Conservation (phyloP, 2,113 vertebrate species). For the Chelonoidis abingdonii region DNA sequence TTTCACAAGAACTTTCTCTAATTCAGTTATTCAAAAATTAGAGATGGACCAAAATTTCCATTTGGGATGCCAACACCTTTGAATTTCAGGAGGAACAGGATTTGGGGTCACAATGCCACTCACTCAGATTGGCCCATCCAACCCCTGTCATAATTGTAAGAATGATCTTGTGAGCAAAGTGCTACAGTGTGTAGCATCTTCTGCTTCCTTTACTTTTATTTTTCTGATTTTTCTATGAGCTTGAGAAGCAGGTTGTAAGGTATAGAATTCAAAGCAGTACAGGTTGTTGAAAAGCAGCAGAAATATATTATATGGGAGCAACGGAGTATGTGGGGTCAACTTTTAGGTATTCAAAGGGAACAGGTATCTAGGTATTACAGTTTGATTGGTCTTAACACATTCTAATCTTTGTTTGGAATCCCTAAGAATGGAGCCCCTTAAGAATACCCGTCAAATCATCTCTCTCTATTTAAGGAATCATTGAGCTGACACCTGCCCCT, state of each 20-base stretch:
- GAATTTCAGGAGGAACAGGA: neutral
- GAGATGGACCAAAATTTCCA: neutral
- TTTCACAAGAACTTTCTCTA: conserved; percentile 30
- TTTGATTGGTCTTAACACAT: neutral
- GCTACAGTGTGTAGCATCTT: neutral
- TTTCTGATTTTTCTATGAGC: neutral
- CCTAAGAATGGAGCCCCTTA: neutral
- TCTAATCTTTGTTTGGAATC: neutral
- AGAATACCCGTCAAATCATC: neutral
- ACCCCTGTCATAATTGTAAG: neutral
- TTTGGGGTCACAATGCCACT: neutral
- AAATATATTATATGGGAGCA: neutral
- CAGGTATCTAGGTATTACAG: accelerated
- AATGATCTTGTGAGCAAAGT: neutral
- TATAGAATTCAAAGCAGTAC: neutral
- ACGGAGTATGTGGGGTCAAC: neutral
- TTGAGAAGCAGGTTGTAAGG: neutral
- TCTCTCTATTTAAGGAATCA: neutral
- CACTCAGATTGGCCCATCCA: neutral
- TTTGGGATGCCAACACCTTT: neutral
- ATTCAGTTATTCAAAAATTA: conserved; percentile 35
- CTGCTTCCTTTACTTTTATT: neutral
- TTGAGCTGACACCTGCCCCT: neutral
- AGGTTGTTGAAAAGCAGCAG: neutral
- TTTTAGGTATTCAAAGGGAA: neutral